Base-by-base conservation (phyloP, 2,888 invertebrate species). In the Melinopterus prodromus region DNA sequence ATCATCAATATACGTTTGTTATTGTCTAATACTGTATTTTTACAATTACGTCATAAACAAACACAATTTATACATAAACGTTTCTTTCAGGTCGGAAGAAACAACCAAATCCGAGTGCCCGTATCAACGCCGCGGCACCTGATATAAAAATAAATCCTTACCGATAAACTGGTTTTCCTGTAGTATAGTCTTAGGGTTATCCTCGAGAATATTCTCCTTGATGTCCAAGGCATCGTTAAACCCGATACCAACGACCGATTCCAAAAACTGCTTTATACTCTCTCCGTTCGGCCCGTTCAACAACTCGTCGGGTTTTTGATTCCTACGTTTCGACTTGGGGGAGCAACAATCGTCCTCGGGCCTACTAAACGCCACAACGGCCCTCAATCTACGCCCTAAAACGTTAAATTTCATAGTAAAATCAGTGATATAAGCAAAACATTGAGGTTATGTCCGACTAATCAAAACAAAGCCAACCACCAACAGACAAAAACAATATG, bases 201-300 rank as follows among this genome's bases (percentile, higher is more conserved):
- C 74, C 36, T 74, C 36, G 7, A 74, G 35, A 14, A 74, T 74
- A n/a, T 74, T 82, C 69, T 80, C 80, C 26, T 77, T 78, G 16
- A 81, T 81, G 69, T 81, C 80, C 26, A 82, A 78, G 16, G 80
- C 81, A 53, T 80, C 77, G 37, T 77, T 71, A 75, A 79, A 81
- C n/a, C 71, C 76, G 2, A 81, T 77, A 35, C 79, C 75, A 1
- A 78, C 80, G 14, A 69, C 79, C 77, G 71, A 77, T 79, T 84
- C 83, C 79, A 85, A 84, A 77, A 84, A 85, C 71, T 84, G 83
- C 14, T 83, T 84, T 26, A 84, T 84, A 53, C 80, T 82, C 78
- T 83, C 82, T 70, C 69, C 72, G 12, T 78, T 77, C n/a, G 53
- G 1, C 12, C 53, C 53, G 53, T 53, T 53, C 53, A 53, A 53